Base-by-base conservation (phyloP, 2,888 invertebrate genomes). In the Nysson spinosus region DNA sequence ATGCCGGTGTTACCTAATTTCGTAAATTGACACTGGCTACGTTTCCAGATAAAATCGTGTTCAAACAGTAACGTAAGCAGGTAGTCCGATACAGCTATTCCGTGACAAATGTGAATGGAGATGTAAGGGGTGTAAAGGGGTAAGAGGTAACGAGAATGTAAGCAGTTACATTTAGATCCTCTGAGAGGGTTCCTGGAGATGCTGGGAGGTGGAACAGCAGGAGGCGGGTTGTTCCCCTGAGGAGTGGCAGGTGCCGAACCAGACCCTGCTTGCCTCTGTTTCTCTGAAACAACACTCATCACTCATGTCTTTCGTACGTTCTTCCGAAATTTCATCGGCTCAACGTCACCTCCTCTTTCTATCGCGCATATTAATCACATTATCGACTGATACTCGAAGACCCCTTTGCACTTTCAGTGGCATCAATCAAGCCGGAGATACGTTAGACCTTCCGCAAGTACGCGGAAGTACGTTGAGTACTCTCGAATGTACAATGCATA, bases 101-200 rank as follows among this genome's bases (percentile, higher is more conserved):
- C 40, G 58, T n/a, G 52, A 52, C 3, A 19, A 30, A 61, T 63
- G 55, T 24, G n/a, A n/a, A n/a, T n/a, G n/a, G n/a, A n/a, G n/a
- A 19, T 60, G 43, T 56, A 65, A 42, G 52, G 65, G 71, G 55
- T 60, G 50, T 69, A 73, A 71, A 55, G 62, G 57, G 63, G 66
- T 68, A 63, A 74, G 47, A 72, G 79, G 67, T 80, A 82, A 80
- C 77, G 75, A 81, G 80, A 81, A 85, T 81, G 83, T 82, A 86
- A 86, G 87, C 85, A 88, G 89, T 92, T 92, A 92, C 92, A 94
- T 90, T 94, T 94, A 75, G 94, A 94, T 91, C 94, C 94, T 88
- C 94, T 90, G 83, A 94, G 91, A 79, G 93, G 93, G 87, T 93
- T 93, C 83, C 94, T 91, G 77, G 92, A 92, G 90, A 94, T 92